phyloP scores from a whole-genome alignment of 2,888 invertebrate species.

The Lasioglossum malachurum region DNA sequence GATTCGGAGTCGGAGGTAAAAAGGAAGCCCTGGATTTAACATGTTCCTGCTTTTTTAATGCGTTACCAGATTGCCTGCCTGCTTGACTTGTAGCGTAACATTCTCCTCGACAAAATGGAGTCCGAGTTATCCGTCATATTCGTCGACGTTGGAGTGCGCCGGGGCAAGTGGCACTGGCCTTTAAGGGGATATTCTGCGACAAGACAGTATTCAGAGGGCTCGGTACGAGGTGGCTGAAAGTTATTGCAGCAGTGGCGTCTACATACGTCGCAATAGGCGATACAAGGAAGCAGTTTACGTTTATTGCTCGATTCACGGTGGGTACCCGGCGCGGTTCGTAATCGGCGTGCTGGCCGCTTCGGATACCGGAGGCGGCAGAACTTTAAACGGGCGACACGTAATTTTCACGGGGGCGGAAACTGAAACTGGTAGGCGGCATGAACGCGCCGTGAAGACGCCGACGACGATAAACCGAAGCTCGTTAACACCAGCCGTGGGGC shows the following conservation, averaged over 20 bases:
- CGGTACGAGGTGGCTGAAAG: neutral
- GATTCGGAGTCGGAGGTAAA: no score
- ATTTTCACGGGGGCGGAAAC: conserved; percentile 52
- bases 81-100: neutral
- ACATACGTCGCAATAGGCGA: conserved; percentile 7
- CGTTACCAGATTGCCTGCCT: neutral
- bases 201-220: conserved; percentile 5
- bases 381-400: conserved; percentile 63
- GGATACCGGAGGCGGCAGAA: conserved; percentile 39
- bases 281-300: conserved; percentile 21
- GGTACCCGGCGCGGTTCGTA: conserved; percentile 29
- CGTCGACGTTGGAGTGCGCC: neutral
- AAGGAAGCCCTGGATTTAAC: no score
- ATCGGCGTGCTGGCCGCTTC: conserved; percentile 56
- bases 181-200: neutral
- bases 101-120: neutral
- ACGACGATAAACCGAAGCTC: conserved; percentile 73
- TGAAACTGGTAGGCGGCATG: conserved; percentile 29
- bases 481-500: conserved; percentile 67
- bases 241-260: neutral
- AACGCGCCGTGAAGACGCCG: conserved; percentile 59
- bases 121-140: neutral
- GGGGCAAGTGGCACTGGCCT: neutral
- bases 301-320: conserved; percentile 15
- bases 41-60: neutral